phyloP scores from a whole-genome alignment of 2,113 vertebrate species.

The Mirounga angustirostris region DNA sequence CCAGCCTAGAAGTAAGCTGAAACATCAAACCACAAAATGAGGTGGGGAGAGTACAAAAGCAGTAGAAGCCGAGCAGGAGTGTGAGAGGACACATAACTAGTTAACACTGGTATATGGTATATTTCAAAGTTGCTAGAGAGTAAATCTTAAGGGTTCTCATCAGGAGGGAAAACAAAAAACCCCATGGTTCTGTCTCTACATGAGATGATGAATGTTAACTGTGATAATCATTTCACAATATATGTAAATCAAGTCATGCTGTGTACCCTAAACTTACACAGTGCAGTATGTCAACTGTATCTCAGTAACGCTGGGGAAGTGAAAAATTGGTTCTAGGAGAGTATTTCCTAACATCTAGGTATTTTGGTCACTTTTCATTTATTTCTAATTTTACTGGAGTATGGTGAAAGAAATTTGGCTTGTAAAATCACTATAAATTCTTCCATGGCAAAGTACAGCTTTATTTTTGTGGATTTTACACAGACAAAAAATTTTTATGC shows the following conservation, averaged over 20 bases:
- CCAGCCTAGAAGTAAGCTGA: background rate
- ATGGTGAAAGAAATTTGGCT: background rate
- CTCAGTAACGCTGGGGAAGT: background rate
- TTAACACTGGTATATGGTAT: background rate
- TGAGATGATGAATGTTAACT: background rate
- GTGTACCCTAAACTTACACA: background rate
- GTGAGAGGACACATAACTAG: background rate
- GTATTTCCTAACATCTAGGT: background rate
- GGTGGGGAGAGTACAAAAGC: background rate
- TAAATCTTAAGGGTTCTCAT: background rate
- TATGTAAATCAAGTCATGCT: background rate
- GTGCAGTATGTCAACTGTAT: background rate
- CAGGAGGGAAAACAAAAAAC: background rate
- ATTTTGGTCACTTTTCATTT: background rate
- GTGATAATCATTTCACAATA: background rate
- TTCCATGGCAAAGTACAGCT: background rate
- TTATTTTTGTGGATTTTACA: background rate
- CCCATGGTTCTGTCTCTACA: background rate
- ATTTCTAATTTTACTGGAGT: background rate
- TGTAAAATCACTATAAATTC: background rate
- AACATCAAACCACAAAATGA: background rate
- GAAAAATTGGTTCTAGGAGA: background rate
- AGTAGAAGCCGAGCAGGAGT: background rate
- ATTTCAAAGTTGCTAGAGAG: background rate
- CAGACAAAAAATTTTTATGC: background rate